These are phyloP conservation scores for Rhyacichthys aspro DNA, from an alignment of 2,797 vertebrate species.

Conservation along the genomic window DNA sequence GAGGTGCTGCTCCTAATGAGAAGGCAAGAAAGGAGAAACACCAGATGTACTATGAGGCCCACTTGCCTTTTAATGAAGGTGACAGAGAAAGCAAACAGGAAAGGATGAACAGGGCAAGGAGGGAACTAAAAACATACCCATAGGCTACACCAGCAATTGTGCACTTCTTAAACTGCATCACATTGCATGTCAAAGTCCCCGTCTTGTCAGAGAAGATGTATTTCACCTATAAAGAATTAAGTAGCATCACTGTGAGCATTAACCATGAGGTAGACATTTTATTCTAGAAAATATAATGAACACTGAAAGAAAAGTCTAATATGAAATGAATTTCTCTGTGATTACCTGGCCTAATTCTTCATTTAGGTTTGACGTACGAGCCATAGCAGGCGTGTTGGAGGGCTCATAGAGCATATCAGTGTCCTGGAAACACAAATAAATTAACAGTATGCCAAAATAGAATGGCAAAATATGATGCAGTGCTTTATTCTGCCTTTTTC, in stretches of 20 bases:
- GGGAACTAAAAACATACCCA: slow-evolving; percentile 79
- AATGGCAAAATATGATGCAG: neutral
- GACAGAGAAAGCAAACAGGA: slow-evolving; percentile 30
- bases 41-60: slow-evolving; percentile 67
- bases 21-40: slow-evolving; percentile 55
- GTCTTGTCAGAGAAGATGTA: slow-evolving; percentile 99
- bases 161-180: slow-evolving; percentile 99
- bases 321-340: neutral
- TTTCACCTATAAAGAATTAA: slow-evolving; percentile 85
- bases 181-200: slow-evolving; percentile 96
- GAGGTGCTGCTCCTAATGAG: slow-evolving; percentile 73
- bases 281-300: neutral
- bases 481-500: neutral
- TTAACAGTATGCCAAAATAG: neutral
- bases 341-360: slow-evolving; percentile 97
- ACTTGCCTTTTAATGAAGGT: slow-evolving; percentile 69
- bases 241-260: neutral
- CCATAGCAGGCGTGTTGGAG: slow-evolving; percentile 94
- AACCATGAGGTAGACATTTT: neutral
- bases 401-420: slow-evolving; percentile 96
- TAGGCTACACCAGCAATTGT: slow-evolving; percentile 96
- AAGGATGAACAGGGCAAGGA: slow-evolving; percentile 7
- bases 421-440: slow-evolving; percentile 80
- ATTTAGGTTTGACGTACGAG: slow-evolving; percentile 97
- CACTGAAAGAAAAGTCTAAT: neutral